A percentile compares a stretch with the other conserved stretches of the same genome.
Evolutionary conservation across 2,888 invertebrate genomes (phyloP).

Genomic region (Pollenia griseotomentosa): DNA sequence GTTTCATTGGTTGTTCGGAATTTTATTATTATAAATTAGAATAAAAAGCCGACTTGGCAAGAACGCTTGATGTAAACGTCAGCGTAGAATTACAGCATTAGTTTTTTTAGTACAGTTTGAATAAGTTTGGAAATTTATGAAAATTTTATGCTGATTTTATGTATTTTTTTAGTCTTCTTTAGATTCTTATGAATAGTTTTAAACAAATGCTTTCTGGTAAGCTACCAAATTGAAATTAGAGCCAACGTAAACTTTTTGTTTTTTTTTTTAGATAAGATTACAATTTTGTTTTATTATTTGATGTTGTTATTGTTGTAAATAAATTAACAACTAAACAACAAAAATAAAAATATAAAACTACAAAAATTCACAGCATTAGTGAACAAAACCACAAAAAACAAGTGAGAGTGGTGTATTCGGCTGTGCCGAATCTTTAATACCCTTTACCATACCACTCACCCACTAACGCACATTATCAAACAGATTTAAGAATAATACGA

Average conservation of each 20-base stretch:
- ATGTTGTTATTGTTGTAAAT: slow-evolving; percentile 19
- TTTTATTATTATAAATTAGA: not conserved
- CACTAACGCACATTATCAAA: no score
- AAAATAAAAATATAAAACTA: not conserved
- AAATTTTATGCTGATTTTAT: slow-evolving; percentile 26
- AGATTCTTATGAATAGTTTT: slow-evolving; percentile 29
- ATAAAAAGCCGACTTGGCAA: slow-evolving; percentile 19
- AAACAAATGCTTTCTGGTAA: not conserved
- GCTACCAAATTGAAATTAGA: slow-evolving; percentile 22
- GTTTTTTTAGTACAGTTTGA: not conserved
- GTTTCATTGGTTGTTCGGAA: not conserved
- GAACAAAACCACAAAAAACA: not conserved
- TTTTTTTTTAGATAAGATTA: not conserved
- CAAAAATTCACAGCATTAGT: slow-evolving; percentile 13
- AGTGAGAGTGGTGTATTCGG: not conserved
- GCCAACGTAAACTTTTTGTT: slow-evolving; percentile 3
- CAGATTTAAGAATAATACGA: no score
- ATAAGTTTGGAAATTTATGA: not conserved
- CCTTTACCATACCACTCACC: no score
- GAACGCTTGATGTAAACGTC: slow-evolving; percentile 13
- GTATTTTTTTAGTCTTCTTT: not conserved
- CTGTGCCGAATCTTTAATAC: no score
- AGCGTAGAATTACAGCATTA: not conserved
- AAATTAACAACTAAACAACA: slow-evolving; percentile 25
- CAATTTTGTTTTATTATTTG: not conserved